Evolutionary conservation across 1,140 invertebrate species (phyloP).

Genomic region (Homalodisca vitripennis): DNA sequence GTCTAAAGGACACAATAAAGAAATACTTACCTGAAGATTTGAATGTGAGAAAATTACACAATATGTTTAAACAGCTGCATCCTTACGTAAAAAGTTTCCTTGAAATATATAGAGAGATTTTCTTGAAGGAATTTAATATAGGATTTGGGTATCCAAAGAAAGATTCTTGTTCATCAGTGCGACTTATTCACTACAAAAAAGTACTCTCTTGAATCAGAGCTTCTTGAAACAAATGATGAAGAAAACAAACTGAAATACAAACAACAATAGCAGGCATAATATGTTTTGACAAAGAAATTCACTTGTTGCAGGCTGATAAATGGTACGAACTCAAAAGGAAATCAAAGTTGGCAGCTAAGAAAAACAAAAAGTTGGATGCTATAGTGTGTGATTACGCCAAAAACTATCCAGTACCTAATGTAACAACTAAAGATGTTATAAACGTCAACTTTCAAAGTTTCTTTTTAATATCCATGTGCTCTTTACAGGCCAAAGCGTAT

Average conservation of each 20-base stretch:
- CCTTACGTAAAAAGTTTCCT: not conserved
- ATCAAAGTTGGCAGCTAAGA: not conserved
- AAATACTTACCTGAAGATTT: not conserved
- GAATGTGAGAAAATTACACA: not conserved
- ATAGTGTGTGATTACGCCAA: conserved; percentile 30
- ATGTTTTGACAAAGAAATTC: not conserved
- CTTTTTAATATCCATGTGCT: conserved; percentile 35
- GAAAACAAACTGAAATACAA: conserved; percentile 19
- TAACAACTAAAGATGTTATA: too few relatives aligned
- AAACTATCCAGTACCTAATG: conserved; percentile 31
- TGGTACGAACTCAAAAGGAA: conserved; percentile 31
- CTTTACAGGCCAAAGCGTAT: not conserved
- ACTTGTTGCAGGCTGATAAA: too few relatives aligned
- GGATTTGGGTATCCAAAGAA: conserved; percentile 29
- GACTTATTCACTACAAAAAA: conserved; percentile 10
- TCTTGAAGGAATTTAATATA: conserved; percentile 29
- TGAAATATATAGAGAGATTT: not conserved
- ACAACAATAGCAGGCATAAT: conserved; percentile 16
- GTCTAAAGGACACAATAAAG: not conserved
- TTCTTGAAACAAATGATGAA: conserved; percentile 3
- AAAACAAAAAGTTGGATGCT: conserved; percentile 13
- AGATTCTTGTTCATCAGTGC: conserved; percentile 31
- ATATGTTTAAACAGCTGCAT: not conserved
- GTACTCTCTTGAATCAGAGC: not conserved
- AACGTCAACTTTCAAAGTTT: conserved; percentile 29